phyloP scores from a whole-genome alignment of 2,797 vertebrate genomes.

The Hephaestus fuliginosus region DNA sequence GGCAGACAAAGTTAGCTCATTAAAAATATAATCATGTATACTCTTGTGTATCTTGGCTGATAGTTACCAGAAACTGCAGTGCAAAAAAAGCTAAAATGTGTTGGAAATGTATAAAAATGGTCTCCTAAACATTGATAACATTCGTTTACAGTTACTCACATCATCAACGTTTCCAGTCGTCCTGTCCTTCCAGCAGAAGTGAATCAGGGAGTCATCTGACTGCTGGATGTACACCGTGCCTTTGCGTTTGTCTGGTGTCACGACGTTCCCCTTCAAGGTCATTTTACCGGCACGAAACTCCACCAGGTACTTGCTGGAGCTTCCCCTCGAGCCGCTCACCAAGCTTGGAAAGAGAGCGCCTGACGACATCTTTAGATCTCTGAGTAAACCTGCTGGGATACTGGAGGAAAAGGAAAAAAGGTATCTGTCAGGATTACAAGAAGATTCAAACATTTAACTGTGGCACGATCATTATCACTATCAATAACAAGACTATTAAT shows the following conservation, averaged over 20 bases:
- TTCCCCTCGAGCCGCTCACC: constrained; percentile 93
- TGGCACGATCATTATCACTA: no score
- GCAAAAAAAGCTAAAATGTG: no score
- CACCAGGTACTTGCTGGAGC: constrained; percentile 95
- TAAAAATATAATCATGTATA: no score
- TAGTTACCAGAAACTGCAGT: no score
- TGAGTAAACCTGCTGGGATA: background rate
- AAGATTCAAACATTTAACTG: background rate
- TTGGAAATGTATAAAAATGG: no score
- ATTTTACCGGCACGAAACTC: constrained; percentile 98
- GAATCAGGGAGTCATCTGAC: constrained; percentile 96
- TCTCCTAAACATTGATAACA: no score
- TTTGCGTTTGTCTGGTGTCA: constrained; percentile 97
- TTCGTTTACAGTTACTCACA: constrained; percentile 82
- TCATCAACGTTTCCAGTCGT: constrained; percentile 93
- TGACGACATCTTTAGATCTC: constrained; percentile 88
- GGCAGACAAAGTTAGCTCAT: no score
- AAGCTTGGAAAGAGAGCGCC: constrained; percentile 96
- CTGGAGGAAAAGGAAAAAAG: background rate
- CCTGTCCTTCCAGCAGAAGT: constrained; percentile 99
- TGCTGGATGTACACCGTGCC: constrained; percentile 96
- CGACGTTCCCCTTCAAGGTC: constrained; percentile 93
- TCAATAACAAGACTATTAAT: background rate
- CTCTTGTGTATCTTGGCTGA: no score
- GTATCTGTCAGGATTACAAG: background rate